These are phyloP conservation scores for Noturus placidus DNA, from an alignment of 2,113 vertebrate genomes.

Conservation along the genomic window DNA sequence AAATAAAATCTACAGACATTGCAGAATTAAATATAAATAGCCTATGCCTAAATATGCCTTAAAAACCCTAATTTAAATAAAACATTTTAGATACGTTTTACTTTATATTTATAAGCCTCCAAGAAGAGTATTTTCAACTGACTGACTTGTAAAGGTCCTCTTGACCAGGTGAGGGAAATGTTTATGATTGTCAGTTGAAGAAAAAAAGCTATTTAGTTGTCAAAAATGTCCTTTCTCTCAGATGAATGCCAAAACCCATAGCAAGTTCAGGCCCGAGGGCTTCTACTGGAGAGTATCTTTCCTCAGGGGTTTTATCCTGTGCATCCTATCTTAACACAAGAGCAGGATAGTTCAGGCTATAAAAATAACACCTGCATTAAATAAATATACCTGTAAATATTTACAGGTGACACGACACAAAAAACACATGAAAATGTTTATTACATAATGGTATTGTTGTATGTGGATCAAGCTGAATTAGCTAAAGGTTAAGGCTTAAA, in stretches of 20 bases:
- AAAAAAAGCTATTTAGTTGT: conserved; percentile 1
- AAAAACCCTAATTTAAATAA: background rate
- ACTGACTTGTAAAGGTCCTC: background rate
- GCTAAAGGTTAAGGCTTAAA: background rate
- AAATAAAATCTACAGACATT: background rate
- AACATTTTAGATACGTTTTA: background rate
- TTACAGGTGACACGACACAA: background rate
- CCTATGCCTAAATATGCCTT: too few relatives aligned
- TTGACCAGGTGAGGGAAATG: background rate
- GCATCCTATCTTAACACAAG: background rate
- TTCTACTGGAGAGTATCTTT: background rate
- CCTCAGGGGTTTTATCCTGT: background rate
- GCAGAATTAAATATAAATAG: background rate
- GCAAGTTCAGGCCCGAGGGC: background rate
- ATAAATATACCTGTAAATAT: background rate
- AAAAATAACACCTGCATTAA: background rate
- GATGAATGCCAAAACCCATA: background rate
- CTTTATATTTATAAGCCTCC: background rate
- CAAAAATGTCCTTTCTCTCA: background rate
- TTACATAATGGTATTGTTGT: background rate
- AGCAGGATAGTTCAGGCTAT: background rate
- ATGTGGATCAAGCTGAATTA: background rate
- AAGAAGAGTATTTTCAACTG: background rate
- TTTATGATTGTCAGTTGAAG: background rate
- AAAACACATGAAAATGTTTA: background rate